Evolutionary conservation across 2,113 vertebrate genomes (phyloP).

Genomic region (Sitta europaea): DNA sequence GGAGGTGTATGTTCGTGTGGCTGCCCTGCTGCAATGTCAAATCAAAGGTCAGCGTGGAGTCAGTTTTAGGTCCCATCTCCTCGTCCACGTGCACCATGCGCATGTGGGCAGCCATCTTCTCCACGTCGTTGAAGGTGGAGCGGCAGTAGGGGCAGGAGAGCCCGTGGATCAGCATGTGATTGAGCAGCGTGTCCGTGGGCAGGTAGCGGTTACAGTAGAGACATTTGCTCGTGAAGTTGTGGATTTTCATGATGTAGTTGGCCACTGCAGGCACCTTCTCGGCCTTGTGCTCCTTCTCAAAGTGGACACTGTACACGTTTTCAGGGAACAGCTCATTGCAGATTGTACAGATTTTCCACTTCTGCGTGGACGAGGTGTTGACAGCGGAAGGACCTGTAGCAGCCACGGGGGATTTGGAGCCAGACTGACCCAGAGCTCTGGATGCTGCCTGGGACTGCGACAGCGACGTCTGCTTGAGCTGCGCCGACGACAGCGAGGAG

Average conservation of each 20-base stretch:
- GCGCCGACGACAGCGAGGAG: constrained; percentile 74
- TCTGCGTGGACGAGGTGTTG: constrained; percentile 92
- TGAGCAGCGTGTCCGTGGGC: constrained; percentile 93
- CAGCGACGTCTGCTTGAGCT: constrained; percentile 82
- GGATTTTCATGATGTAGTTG: constrained; percentile 99
- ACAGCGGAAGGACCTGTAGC: constrained; percentile 83
- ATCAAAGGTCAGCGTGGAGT: constrained; percentile 96
- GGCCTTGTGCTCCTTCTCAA: constrained; percentile 97
- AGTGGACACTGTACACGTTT: constrained; percentile 95
- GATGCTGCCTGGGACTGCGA: constrained; percentile 73
- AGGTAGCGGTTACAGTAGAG: constrained; percentile 98
- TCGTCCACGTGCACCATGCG: constrained; percentile 89
- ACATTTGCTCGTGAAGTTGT: constrained; percentile 99
- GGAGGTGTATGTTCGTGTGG: constrained; percentile 95
- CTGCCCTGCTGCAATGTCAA: constrained; percentile 96
- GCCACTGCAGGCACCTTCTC: constrained; percentile 97
- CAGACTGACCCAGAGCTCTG: constrained; percentile 73
- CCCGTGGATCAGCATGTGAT: constrained; percentile 97
- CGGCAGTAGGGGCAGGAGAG: constrained; percentile 95
- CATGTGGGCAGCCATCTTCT: constrained; percentile 98
- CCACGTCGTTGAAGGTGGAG: constrained; percentile 95
- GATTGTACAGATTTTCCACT: constrained; percentile 99
- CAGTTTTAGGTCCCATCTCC: constrained; percentile 89
- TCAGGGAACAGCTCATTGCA: constrained; percentile 98
- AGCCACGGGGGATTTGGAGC: constrained; percentile 70